Evolutionary conservation across 2,113 vertebrate genomes (phyloP), one percentile per base, ranked within the genome.

Genomic region (Python bivittatus): DNA sequence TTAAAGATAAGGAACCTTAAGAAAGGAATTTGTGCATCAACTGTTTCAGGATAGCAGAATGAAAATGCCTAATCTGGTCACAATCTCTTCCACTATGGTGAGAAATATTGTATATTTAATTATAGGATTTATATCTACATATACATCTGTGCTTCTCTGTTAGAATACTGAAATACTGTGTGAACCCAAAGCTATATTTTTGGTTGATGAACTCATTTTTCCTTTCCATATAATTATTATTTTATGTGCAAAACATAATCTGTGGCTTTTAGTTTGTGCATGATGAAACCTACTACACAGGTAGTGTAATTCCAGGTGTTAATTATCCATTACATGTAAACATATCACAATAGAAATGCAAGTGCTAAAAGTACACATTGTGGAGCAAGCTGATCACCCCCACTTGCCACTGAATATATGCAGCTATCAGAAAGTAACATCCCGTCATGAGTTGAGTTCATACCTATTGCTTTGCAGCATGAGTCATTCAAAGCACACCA

Each of bases 341-440:
- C 17, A 44, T 95, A 92, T 90, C 93, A 91, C 90, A 95, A 92
- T 95, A 91, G 93, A 96, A 92, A 94, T 92, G 96, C 92, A 96
- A 94, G 95, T 96, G 96, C 93, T 90, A 48, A 93, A 95, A 94
- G 96, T 96, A 97, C 96, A 97, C 2, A 54, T 0, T 96, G 95
- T 96, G 89, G 95, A 92, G 58, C 68, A 84, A 92, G 92, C 88
- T 85, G 95, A 91, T 58, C 94, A 86, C 85, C 92, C 91, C 85
- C 89, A 91, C 91, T 95, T 96, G 90, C 93, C 93, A 95, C 95
- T 96, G 96, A 95, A 95, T 97, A 94, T 23, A 53, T 94, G 56
- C 84, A 91, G 53, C 93, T 96, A 96, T 97, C 97, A 96, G 95
- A 96, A 90, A 95, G 95, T 96, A 96, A 96, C 92, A 96, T 96